Percentiles rank a stretch among this genome's conserved stretches.
These are phyloP conservation scores for Spisula subtruncata DNA, from an alignment of 2,888 invertebrate genomes.

Conservation along the genomic window DNA sequence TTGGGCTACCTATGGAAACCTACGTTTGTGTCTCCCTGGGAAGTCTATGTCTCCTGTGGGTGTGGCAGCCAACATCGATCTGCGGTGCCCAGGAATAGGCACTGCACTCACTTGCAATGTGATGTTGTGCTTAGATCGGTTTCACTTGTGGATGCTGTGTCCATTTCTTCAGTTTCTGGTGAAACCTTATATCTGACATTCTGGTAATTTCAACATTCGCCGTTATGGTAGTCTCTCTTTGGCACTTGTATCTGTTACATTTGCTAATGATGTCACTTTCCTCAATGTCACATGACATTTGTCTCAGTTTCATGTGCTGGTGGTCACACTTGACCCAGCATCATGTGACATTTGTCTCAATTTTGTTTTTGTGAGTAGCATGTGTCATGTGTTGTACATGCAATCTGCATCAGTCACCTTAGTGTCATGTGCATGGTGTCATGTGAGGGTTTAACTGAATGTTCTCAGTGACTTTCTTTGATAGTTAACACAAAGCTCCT, in stretches of 20 bases:
- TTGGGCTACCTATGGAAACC: too few species aligned
- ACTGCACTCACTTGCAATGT: too few species aligned
- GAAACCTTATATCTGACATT: background rate
- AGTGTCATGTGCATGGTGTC: constrained; percentile 4
- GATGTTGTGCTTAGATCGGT: background rate
- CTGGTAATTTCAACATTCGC: background rate
- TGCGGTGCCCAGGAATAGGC: too few species aligned
- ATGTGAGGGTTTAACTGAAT: background rate
- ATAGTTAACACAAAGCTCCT: constrained; percentile 20
- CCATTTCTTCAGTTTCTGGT: background rate
- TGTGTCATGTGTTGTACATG: background rate
- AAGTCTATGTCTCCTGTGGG: too few species aligned
- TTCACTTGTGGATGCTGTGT: background rate
- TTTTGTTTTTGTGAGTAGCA: background rate
- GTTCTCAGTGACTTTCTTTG: background rate
- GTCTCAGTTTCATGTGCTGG: background rate
- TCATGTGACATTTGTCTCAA: background rate
- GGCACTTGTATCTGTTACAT: background rate
- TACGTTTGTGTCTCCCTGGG: too few species aligned
- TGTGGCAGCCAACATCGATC: too few species aligned
- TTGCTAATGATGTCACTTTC: background rate
- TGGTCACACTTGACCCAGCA: background rate
- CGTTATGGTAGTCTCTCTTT: background rate
- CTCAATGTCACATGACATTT: background rate
- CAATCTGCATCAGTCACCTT: background rate